phyloP scores from a whole-genome alignment of 2,888 invertebrate species.

The Tholera decimalis region DNA sequence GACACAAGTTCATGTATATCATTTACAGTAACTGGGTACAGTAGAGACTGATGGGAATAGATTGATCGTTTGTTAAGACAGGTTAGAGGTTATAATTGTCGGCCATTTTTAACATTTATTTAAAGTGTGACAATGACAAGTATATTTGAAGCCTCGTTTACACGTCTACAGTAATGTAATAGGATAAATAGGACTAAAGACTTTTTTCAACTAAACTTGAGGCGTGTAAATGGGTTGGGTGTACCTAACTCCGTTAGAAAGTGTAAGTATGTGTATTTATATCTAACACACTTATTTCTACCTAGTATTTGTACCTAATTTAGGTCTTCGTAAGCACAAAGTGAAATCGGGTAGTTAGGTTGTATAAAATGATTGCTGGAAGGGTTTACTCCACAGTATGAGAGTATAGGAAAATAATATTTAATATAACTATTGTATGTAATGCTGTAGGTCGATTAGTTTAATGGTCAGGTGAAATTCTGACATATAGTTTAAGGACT shows the following conservation, averaged over 20 bases:
- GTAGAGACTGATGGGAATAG: conserved; percentile 50
- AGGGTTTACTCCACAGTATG: conserved; percentile 61
- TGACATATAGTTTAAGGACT: conserved; percentile 39
- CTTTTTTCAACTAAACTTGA: conserved; percentile 28
- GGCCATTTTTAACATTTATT: background rate
- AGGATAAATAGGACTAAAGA: conserved; percentile 27
- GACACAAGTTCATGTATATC: conserved; percentile 50
- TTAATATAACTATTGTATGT: conserved; percentile 32
- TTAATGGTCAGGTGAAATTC: conserved; percentile 4
- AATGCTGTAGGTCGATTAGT: conserved; percentile 41
- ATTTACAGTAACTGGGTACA: conserved; percentile 51
- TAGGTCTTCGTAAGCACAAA: conserved; percentile 50
- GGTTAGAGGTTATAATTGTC: conserved; percentile 17
- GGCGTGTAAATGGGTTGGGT: conserved; percentile 25
- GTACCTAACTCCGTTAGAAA: conserved; percentile 33
- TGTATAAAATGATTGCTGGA: conserved; percentile 36
- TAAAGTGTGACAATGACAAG: conserved; percentile 9
- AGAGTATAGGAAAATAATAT: conserved; percentile 42
- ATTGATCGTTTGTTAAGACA: conserved; percentile 21
- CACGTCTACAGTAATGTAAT: conserved; percentile 14
- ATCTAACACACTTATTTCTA: conserved; percentile 34
- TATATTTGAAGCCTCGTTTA: conserved; percentile 4
- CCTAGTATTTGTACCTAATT: conserved; percentile 44
- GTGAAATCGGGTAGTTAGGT: conserved; percentile 47
- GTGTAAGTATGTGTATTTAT: conserved; percentile 30